Evolutionary conservation across 1,140 invertebrate species (phyloP), one percentile per base, ranked within the genome.

Genomic region (Formica exsecta): DNA sequence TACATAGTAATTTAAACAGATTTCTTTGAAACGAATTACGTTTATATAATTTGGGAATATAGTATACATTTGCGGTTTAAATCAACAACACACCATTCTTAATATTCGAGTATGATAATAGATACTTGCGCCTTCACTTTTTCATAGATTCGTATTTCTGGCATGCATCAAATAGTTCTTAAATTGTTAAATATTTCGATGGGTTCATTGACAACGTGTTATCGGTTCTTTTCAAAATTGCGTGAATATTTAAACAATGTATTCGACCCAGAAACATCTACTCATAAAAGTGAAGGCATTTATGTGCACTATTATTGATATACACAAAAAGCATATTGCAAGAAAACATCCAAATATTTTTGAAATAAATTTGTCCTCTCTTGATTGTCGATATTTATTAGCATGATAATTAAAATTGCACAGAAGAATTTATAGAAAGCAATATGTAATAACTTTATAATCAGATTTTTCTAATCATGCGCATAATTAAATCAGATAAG

Each of bases 301-400:
- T 54, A 3, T 32, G 6, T 19, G 6, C 3, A 7, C 29, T 1
- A 59, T 11, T 54, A 32, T 3, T 70, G 41, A 16, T 25, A 8
- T 22, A 11, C 6, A 29, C 44, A 16, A 48, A 48, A 48, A 25
- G n/a, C 3, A 25, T 59, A 6, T 41, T 25, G 9, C 19, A n/a
- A 48, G 4, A n/a, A n/a, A 48, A 48, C 13, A 48, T 48, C 11
- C 13, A 48, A 4, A 48, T 64, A 66, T 76, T 5, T n/a, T 48
- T 48, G 3, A 77, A 65, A 77, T 77, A 51, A 64, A 77, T 9
- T 32, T 4, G 8, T 74, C 19, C 4, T 61, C 19, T 19, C n/a
- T 19, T 29, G 25, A 29, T 38, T 32, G 32, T 64, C 9, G 19
- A 3, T 13, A 13, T 2, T 5, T 22, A 36, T 73, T 38, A 57